Evolutionary conservation across 2,797 vertebrate species (phyloP), one percentile per base, ranked within the genome.

Genomic region (Onychomys torridus): DNA sequence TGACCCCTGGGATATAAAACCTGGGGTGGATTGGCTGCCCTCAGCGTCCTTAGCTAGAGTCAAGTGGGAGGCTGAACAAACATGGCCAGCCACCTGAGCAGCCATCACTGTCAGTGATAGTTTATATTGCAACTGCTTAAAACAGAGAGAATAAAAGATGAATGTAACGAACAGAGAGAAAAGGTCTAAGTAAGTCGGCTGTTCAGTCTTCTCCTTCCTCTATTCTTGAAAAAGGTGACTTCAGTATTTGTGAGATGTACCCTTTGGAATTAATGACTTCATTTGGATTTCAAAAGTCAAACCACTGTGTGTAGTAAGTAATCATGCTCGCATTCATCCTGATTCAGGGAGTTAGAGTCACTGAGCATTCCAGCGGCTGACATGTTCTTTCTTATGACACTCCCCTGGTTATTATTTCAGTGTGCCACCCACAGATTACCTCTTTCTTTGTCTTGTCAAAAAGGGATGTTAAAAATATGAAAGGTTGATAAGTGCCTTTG

Each of bases 401-500:
- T 86, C 82, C 43, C 61, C 69, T 89, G 81, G 40, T 95, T 91
- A 73, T 96, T 95, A 79, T 95, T 97, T 97, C 57, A 88, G 97
- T 82, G 55, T 83, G 34, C 46, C 32, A 75, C 13, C 55, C 76
- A 95, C 57, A 29, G 79, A 89, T 46, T 79, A 43, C 32, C 75
- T 91, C 16, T 95, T 94, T 93, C 91, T 93, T 96, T 97, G 81
- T 96, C 94, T 93, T 94, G 93, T 96, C 84, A 96, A 83, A 82
- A 96, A 95, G 55, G 37, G 14, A 76, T 10, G 52, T 23, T 92
- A 79, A 94, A 96, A 96, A 40, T 93, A 83, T 12, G 65, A 63
- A 29, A 65, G 57, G 3, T 10, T 84, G 93, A 23, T 81, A 96
- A 97, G 52, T 92, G 82, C 59, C 96, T 98, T 89, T 93, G 95